Evolutionary conservation across 2,113 vertebrate genomes (phyloP), one percentile per base, ranked within the genome.

Genomic region (Campylomormyrus tamandua): DNA sequence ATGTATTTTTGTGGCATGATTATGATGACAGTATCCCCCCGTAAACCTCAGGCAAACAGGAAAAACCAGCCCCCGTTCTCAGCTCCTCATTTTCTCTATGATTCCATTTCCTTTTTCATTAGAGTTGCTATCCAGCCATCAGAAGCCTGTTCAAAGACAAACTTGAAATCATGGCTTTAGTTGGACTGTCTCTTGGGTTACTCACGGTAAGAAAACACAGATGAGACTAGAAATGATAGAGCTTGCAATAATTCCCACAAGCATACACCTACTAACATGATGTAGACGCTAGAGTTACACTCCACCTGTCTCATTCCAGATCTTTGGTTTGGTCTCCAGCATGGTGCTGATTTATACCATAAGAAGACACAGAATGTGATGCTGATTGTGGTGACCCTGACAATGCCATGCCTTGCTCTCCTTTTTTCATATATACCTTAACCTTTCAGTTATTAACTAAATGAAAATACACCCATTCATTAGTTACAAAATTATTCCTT

Each of bases 261-360:
- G 62, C 27, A 31, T 13, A 70, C 3, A 39, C 35, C 5, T 42
- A 7, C 13, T 80, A 39, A 2, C 74, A 80, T 19, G 74, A 80
- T 42, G 42, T 15, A n/a, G 0, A 45, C 11, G 39, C 15, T 4
- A 21, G 9, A 88, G n/a, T 88, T 13, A 42, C 39, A 39, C 13
- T 42, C 17, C n/a, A 31, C 2, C 24, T 87, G 2, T 35, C 89
- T 87, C 27, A 50, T 87, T 35, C 90, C 95, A 99, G 98, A 95
- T 99, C 88, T 97, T 99, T 1, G 98, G 98, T 46, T 98, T 99
- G 98, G 97, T 99, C 94, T 98, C 98, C 96, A 99, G 98, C 92
- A 98, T 99, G 97, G 92, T 99, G 91, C 95, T 99, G 87, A 98
- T 97, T 94, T 99, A 98, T 45, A 97, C 97, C 74, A 97, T 99